Evolutionary conservation across 2,797 vertebrate genomes (phyloP).

Genomic region (Urocyon cinereoargenteus): DNA sequence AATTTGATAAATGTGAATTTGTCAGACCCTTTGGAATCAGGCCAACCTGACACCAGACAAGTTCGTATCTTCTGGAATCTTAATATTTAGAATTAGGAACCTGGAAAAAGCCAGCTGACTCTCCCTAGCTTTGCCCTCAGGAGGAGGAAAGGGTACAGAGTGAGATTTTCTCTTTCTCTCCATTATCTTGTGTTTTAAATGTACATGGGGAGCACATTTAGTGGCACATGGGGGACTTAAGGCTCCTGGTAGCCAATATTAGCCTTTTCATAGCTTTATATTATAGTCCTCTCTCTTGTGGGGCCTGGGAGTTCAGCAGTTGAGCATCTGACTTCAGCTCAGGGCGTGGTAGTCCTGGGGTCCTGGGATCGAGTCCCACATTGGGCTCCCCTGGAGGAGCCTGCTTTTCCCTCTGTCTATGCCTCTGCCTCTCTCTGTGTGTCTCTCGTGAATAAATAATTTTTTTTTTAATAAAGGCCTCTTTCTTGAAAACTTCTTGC

Average conservation of each 20-base stretch:
- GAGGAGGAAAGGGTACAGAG: background rate
- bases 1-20: slow-evolving; percentile 27
- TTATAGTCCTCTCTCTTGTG: no score
- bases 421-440: no score
- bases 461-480: background rate
- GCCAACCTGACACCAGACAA: background rate
- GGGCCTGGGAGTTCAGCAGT: no score
- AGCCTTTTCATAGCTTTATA: no score
- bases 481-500: background rate
- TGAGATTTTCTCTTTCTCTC: background rate
- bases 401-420: no score
- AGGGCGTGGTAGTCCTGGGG: no score
- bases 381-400: no score
- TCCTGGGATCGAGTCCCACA: no score
- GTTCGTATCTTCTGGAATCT: background rate
- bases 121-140: background rate
- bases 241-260: background rate
- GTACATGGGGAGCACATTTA: background rate
- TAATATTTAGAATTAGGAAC: background rate
- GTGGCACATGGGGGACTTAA: background rate
- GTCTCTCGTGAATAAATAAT: no score
- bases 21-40: background rate
- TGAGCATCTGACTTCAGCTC: no score
- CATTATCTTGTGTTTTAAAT: background rate
- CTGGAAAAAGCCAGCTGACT: background rate